Evolutionary conservation across 2,113 vertebrate species (phyloP), one percentile per base, ranked within the genome.

Genomic region (Chaetura pelagica): DNA sequence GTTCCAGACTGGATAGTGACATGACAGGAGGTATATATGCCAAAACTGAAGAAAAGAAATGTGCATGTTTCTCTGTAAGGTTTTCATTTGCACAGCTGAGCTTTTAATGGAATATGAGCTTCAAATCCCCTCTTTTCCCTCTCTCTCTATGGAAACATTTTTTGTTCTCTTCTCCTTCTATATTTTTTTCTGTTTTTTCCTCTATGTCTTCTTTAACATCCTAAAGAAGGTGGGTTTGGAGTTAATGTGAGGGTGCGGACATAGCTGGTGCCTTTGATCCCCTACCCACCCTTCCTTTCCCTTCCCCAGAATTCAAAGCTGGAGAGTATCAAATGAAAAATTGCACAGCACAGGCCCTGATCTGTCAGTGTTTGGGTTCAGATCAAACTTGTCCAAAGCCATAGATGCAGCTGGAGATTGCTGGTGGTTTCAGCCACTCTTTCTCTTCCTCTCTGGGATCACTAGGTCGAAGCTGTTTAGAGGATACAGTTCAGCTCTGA

Each of bases 331-430:
- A 94, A 94, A 84, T 89, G 44, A 93, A 96, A 93, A 89, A 88
- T 14, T 93, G 57, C 82, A 80, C 34, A 92, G 83, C 72, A 77
- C 92, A 94, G 88, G 94, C 73, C 94, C 85, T 78, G 94, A 93
- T 96, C 79, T 96, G 92, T 72, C 79, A 93, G 61, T 11, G 6
- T 93, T 81, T 89, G 76, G 49, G 92, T 92, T 90, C 0, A 0
- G 83, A 96, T 94, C 85, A 97, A 94, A 94, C 93, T 96, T 95
- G 92, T 96, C 85, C 86, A 93, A 92, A 93, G 54, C 80, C 86
- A 80, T 94, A 77, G 92, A 89, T 92, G 93, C 92, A 96, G 83
- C 90, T 96, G 93, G 83, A 95, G 92, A 90, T 93, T 94, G 64
- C 40, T 92, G 44, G 73, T 96, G 73, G 88, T 93, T 96, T 89